phyloP scores from a whole-genome alignment of 2,888 invertebrate genomes.

The Dorcus hopei region DNA sequence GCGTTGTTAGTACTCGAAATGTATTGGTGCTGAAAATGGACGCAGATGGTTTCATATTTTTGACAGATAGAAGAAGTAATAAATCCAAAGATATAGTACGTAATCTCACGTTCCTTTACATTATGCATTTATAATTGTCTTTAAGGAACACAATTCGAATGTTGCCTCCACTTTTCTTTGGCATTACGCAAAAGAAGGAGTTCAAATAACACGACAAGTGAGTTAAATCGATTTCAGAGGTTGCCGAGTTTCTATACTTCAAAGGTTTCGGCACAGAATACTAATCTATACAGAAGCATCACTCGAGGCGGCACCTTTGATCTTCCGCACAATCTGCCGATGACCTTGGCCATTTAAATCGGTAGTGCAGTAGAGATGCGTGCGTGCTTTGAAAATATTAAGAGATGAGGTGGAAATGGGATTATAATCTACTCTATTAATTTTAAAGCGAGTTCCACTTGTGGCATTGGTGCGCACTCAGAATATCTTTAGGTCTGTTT shows the following conservation, averaged over 20 bases:
- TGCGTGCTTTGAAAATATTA: too few relatives aligned
- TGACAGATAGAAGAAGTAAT: slow-evolving; percentile 48
- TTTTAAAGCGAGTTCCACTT: too few relatives aligned
- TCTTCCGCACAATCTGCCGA: too few relatives aligned
- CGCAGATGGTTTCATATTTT: slow-evolving; percentile 50
- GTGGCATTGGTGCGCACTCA: too few relatives aligned
- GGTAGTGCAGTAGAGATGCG: too few relatives aligned
- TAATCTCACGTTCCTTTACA: neutral
- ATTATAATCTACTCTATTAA: too few relatives aligned
- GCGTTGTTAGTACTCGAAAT: slow-evolving; percentile 40
- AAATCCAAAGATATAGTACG: slow-evolving; percentile 51
- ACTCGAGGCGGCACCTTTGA: too few relatives aligned
- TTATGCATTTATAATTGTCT: slow-evolving; percentile 5
- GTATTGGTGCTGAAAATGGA: slow-evolving; percentile 46
- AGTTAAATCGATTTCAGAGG: slow-evolving; percentile 7
- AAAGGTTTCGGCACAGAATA: neutral
- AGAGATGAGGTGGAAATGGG: too few relatives aligned
- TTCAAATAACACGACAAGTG: slow-evolving; percentile 35
- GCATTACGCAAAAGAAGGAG: slow-evolving; percentile 37
- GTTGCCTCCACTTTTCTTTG: slow-evolving; percentile 50
- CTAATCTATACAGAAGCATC: too few relatives aligned
- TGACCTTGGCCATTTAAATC: too few relatives aligned
- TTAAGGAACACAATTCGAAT: slow-evolving; percentile 46
- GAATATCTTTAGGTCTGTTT: too few relatives aligned
- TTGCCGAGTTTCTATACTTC: neutral